Evolutionary conservation across 2,113 vertebrate species (phyloP), one percentile per base, ranked within the genome.

Genomic region (Colinus virginianus): DNA sequence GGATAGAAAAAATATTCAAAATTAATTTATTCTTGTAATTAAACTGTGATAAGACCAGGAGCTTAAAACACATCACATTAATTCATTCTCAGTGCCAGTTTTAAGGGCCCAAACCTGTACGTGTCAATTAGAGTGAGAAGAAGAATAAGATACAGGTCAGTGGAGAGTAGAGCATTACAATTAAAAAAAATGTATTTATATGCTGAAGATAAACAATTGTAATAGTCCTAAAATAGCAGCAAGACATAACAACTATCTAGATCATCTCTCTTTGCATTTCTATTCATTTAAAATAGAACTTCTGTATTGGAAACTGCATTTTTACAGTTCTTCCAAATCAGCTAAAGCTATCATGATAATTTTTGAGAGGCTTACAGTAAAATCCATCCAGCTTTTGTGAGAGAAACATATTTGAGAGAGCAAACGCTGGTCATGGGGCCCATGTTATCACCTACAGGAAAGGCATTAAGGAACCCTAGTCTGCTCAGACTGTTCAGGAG

Each of bases 21-120:
- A 94, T 68, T 77, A 90, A 97, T 94, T 94, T 94, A 95, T 91
- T 95, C 94, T 93, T 90, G 53, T 80, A 95, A 91, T 86, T 90
- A 95, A 95, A 93, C 80, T 38, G 2, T 85, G 71, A 81, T 88
- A 91, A 90, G 74, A 87, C 87, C 92, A 97, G 94, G 93, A 96
- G 81, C 67, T 92, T 96, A 90, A 97, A 96, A 89, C 48, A 84
- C 36, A 78, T 81, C 84, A 63, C 78, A 88, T 94, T 92, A 92
- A 91, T 96, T 94, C 75, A 79, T 93, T 94, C 79, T 95, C 7
- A 53, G 1, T 85, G 75, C 91, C 87, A 87, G 18, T 82, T 92
- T 88, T 87, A 94, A 95, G 78, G 75, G 45, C 34, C 55, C 46
- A 89, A 91, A 90, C 81, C 81, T 90, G 46, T 80, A 84, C 78